Base-by-base conservation (phyloP, 1,140 invertebrate genomes). In the Penaeus indicus region DNA sequence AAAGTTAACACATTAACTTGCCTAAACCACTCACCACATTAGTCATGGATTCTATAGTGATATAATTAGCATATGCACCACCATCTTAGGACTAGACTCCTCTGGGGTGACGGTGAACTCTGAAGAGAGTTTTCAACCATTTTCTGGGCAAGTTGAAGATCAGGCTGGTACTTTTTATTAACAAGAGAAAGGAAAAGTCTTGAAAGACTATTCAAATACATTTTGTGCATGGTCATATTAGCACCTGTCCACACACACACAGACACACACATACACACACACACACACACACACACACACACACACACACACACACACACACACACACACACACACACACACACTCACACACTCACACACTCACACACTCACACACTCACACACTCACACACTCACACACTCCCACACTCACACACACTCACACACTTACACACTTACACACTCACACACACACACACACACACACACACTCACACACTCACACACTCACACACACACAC, bases 391-490 rank as follows among this genome's bases (percentile, higher is more conserved):
- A 4, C 38, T 3, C 38, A 42, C 38, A 42, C 38, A 8, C 38
- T 3, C 38, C 2, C 38, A 42, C 38, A 8, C 38, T 3, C 38
- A 42, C 38, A 42, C 38, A 42, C 38, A 42, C 38, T 3, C 38
- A 79, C 54, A 79, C n/a, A 79, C 54, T 60, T 47, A 79, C n/a
- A 60, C 54, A 60, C 54, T 60, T n/a, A 79, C 54, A 79, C 54
- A 79, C 54, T 60, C 54, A 42, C 54, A 79, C 54, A 79, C n/a
- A 79, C 54, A 79, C 54, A 79, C 54, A 79, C 54, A 79, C 47
- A 79, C 47, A 47, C 47, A 47, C 32, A 77, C 32, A 77, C 22
- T 3, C 5, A 77, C 32, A 77, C 22, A 77, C 5, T 47, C 32
- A 77, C 22, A 77, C 5, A 77, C 22, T 47, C 22, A 77, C 22